Evolutionary conservation across 2,797 vertebrate genomes (phyloP).

Genomic region (Notamacropus eugenii): DNA sequence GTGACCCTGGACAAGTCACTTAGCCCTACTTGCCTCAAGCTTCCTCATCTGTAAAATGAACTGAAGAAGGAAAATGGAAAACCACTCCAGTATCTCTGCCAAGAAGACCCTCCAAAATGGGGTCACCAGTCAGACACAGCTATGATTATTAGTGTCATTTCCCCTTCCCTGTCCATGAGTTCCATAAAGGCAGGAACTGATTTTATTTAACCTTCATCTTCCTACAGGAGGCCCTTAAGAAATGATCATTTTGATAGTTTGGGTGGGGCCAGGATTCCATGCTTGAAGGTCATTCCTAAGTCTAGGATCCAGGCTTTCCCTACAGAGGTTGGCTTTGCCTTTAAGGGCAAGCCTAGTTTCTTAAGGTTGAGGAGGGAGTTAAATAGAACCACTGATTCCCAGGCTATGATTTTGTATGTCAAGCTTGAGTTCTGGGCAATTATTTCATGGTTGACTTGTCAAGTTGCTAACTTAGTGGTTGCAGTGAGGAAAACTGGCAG

Average conservation of each 20-base stretch:
- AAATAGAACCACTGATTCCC: background rate
- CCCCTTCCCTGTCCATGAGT: background rate
- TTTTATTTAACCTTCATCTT: background rate
- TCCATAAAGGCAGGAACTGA: background rate
- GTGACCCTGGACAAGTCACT: background rate
- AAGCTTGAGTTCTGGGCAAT: conserved; percentile 15
- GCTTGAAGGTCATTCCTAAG: background rate
- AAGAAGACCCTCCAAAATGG: background rate
- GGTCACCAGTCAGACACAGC: background rate
- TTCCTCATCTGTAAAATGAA: background rate
- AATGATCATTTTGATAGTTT: background rate
- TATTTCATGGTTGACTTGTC: conserved; percentile 48
- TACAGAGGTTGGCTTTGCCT: background rate
- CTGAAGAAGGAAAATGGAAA: background rate
- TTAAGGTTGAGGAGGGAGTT: background rate
- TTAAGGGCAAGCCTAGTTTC: conserved; percentile 40
- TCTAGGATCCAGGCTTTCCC: background rate
- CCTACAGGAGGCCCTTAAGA: background rate
- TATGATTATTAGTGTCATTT: background rate
- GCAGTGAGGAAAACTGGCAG: conserved; percentile 14
- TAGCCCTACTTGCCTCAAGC: background rate
- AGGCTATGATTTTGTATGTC: conserved; percentile 20
- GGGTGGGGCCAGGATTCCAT: background rate
- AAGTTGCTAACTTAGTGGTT: conserved; percentile 33
- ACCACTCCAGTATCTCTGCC: background rate